Evolutionary conservation across 2,113 vertebrate species (phyloP).

Genomic region (Centropus unirufus): DNA sequence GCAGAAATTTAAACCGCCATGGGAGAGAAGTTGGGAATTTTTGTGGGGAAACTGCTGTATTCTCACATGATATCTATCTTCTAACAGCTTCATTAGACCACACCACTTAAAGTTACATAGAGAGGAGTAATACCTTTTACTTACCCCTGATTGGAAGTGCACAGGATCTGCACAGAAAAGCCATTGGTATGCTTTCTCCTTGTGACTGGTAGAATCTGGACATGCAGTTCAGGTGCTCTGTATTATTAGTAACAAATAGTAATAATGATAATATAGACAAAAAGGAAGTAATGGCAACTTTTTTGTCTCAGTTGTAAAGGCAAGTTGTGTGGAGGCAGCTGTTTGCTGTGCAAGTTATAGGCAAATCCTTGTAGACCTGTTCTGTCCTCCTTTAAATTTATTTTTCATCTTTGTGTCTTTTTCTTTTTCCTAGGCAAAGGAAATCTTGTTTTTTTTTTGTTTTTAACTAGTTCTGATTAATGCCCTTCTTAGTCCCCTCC

Average conservation of each 20-base stretch:
- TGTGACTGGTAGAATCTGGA: background rate
- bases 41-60: background rate
- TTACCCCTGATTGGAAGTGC: background rate
- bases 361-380: background rate
- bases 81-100: background rate
- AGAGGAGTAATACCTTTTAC: background rate
- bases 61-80: background rate
- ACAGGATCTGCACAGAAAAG: background rate
- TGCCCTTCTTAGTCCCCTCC: background rate
- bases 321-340: background rate
- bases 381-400: background rate
- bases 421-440: background rate
- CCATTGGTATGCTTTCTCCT: background rate
- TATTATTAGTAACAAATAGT: background rate
- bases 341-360: background rate
- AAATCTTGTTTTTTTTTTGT: background rate
- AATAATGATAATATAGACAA: background rate
- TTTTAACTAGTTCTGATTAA: slow-evolving; percentile 36
- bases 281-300: background rate
- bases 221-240: background rate
- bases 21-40: background rate
- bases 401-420: background rate
- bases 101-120: background rate
- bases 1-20: background rate
- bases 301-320: background rate